phyloP scores from a whole-genome alignment of 2,797 vertebrate genomes.

The Leucoraja ocellata region DNA sequence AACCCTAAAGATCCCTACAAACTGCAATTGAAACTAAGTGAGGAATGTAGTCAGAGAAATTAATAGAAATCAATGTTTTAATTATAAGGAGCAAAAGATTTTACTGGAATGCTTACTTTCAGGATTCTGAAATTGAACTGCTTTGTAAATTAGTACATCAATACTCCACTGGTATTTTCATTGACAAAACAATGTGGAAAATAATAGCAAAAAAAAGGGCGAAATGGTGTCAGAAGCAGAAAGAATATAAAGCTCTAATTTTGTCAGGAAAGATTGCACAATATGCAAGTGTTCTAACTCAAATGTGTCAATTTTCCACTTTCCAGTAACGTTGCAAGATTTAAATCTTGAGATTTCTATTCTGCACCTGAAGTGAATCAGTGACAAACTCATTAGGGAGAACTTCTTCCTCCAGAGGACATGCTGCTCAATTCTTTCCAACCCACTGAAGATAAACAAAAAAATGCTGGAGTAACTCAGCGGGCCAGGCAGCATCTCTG shows the following conservation, averaged over 20 bases:
- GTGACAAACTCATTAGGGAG: background rate
- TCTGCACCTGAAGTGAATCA: background rate
- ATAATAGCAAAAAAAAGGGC: background rate
- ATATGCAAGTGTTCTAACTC: background rate
- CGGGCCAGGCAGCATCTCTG: too few species aligned
- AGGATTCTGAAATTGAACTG: background rate
- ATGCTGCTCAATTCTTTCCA: too few species aligned
- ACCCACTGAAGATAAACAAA: too few species aligned
- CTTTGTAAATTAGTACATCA: background rate
- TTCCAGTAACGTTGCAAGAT: background rate
- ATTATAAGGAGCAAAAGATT: background rate
- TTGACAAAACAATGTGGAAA: background rate
- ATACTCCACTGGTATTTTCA: background rate
- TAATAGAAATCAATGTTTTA: background rate
- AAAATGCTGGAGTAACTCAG: too few species aligned
- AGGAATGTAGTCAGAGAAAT: background rate
- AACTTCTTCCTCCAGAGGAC: too few species aligned
- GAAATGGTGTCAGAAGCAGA: background rate
- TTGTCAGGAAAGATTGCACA: background rate
- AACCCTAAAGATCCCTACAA: background rate
- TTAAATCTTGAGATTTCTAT: background rate
- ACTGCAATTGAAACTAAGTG: background rate
- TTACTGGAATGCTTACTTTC: background rate
- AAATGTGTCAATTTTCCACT: background rate
- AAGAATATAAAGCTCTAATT: background rate